phyloP scores from a whole-genome alignment of 2,797 vertebrate species.

The Myoxocephalus aenaeus region DNA sequence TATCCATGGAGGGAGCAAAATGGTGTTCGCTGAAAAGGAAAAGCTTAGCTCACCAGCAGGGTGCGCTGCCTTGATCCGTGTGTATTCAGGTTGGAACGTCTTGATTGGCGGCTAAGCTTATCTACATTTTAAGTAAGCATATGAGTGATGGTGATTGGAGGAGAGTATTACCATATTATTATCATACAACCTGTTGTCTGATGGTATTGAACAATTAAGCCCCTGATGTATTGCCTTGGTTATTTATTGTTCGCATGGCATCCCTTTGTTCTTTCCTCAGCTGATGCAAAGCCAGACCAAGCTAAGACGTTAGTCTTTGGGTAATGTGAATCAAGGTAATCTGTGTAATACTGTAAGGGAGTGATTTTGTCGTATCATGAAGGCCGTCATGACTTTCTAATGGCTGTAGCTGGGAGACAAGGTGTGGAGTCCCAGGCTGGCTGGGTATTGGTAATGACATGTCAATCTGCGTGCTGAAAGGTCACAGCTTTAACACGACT shows the following conservation, averaged over 20 bases:
- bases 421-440: constrained; percentile 23
- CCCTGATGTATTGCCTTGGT: neutral
- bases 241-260: constrained; percentile 5
- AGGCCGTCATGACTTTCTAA: constrained; percentile 38
- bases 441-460: constrained; percentile 45
- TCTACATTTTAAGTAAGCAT: too few relatives aligned
- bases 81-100: too few relatives aligned
- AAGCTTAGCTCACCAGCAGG: too few relatives aligned
- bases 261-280: constrained; percentile 18
- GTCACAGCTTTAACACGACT: constrained; percentile 53
- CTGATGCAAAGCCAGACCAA: constrained; percentile 32
- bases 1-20: too few relatives aligned
- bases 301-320: constrained; percentile 14
- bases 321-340: constrained; percentile 8
- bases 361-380: constrained; percentile 44
- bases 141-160: too few relatives aligned
- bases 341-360: constrained; percentile 22
- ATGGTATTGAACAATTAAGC: neutral
- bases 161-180: too few relatives aligned
- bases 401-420: constrained; percentile 33
- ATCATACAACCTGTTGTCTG: neutral
- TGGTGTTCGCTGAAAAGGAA: too few relatives aligned
- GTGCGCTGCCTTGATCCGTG: too few relatives aligned
- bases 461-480: constrained; percentile 57
- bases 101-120: too few relatives aligned